These are phyloP conservation scores for Anaspis maculata DNA, from an alignment of 2,888 invertebrate species.

Conservation along the genomic window DNA sequence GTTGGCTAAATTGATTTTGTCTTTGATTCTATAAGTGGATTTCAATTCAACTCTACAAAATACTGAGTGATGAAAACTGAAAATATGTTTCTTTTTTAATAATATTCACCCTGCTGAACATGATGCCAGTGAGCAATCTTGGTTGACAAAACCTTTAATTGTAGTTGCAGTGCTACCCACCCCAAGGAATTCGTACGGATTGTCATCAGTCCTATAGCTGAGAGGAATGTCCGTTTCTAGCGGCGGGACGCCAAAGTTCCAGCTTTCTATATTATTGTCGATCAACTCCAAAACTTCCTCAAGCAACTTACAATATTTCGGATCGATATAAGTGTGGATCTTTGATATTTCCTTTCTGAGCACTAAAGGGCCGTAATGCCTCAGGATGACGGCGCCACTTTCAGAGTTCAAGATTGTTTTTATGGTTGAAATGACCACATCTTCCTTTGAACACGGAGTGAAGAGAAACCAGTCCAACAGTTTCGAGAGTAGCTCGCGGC, in stretches of 20 bases:
- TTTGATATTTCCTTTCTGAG: constrained; percentile 42
- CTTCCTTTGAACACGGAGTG: constrained; percentile 46
- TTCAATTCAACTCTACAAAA: too few species aligned
- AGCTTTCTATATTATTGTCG: too few species aligned
- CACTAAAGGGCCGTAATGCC: constrained; percentile 43
- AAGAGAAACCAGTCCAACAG: constrained; percentile 57
- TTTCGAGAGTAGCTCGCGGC: constrained; percentile 50
- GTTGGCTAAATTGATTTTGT: constrained; percentile 1
- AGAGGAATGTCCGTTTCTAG: constrained; percentile 41
- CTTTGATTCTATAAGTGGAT: too few species aligned
- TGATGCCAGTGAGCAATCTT: constrained; percentile 27
- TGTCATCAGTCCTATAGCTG: constrained; percentile 30
- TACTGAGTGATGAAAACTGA: too few species aligned
- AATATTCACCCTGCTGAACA: constrained; percentile 24
- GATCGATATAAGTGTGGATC: constrained; percentile 41
- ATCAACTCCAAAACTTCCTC: constrained; percentile 45
- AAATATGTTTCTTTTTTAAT: too few species aligned
- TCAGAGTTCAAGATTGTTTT: constrained; percentile 48
- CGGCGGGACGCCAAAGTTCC: constrained; percentile 43
- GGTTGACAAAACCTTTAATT: constrained; percentile 30
- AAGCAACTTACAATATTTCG: constrained; percentile 38
- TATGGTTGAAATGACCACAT: constrained; percentile 51
- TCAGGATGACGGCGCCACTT: constrained; percentile 45
- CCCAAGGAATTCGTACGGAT: not conserved
- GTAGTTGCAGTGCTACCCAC: constrained; percentile 32